phyloP scores from a whole-genome alignment of 2,888 invertebrate genomes.

The Bursaphelenchus okinawaensis region DNA sequence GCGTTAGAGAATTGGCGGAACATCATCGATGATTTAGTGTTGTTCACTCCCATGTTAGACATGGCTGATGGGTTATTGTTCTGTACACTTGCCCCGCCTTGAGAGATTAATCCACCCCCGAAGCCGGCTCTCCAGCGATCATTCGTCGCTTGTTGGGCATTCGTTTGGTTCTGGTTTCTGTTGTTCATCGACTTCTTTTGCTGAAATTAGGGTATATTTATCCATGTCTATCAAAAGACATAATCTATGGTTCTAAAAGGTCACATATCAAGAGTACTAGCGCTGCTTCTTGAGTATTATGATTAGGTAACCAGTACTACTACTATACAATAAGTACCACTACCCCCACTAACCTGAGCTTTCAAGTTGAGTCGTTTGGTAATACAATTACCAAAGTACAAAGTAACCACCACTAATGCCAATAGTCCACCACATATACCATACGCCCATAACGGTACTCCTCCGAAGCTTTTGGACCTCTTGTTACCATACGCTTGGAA shows the following conservation, averaged over 20 bases:
- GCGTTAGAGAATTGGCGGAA: constrained; percentile 24
- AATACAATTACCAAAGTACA: constrained; percentile 16
- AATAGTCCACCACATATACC: constrained; percentile 12
- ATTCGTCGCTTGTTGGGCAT: not conserved
- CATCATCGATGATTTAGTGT: constrained; percentile 27
- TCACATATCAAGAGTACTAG: too few species aligned
- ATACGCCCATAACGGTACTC: constrained; percentile 20
- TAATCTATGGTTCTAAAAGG: not conserved
- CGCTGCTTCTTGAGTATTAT: too few species aligned
- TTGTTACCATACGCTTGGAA: not conserved
- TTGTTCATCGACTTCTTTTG: constrained; percentile 12
- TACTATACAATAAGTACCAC: too few species aligned
- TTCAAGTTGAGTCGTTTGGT: constrained; percentile 17
- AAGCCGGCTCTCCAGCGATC: not conserved
- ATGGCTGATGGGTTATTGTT: not conserved
- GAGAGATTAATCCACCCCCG: not conserved
- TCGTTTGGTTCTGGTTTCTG: not conserved
- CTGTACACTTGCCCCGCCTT: not conserved
- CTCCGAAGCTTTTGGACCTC: constrained; percentile 11
- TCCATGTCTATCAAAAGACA: too few species aligned
- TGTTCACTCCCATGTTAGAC: not conserved
- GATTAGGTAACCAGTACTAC: too few species aligned
- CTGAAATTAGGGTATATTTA: not conserved
- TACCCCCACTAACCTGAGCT: constrained; percentile 16
- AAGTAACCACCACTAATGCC: constrained; percentile 11